phyloP scores from a whole-genome alignment of 2,888 invertebrate genomes.

The Matsumyia berberina region DNA sequence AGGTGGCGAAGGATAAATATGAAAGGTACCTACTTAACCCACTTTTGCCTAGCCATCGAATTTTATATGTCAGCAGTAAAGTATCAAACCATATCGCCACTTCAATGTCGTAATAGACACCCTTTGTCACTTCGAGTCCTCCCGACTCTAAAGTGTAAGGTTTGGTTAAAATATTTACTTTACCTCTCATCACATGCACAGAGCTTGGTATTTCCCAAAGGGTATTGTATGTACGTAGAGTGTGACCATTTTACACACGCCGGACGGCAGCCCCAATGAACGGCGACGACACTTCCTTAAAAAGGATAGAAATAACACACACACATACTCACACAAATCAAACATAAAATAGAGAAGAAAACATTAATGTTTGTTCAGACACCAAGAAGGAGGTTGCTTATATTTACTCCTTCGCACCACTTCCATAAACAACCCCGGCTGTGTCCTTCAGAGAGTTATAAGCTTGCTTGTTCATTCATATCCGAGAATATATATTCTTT shows the following conservation, averaged over 20 bases:
- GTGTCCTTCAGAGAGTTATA: constrained; percentile 59
- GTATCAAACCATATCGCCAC: constrained; percentile 42
- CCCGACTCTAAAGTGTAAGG: constrained; percentile 29
- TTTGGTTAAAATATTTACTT: constrained; percentile 52
- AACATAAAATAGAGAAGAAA: constrained; percentile 39
- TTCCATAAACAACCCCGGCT: constrained; percentile 27
- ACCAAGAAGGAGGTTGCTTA: constrained; percentile 31
- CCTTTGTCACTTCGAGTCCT: constrained; percentile 50
- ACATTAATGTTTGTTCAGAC: constrained; percentile 58
- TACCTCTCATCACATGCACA: constrained; percentile 26
- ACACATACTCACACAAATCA: constrained; percentile 34
- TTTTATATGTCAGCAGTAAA: constrained; percentile 39
- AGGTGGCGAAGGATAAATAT: background rate
- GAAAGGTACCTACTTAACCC: no score
- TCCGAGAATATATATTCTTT: constrained; percentile 27
- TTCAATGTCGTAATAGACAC: constrained; percentile 55
- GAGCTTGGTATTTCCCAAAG: constrained; percentile 28
- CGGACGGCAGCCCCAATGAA: constrained; percentile 29
- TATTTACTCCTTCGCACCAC: constrained; percentile 22
- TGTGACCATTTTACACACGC: constrained; percentile 47
- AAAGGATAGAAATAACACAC: constrained; percentile 27
- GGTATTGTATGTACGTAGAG: constrained; percentile 20
- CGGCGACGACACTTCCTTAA: constrained; percentile 36
- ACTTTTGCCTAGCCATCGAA: constrained; percentile 47
- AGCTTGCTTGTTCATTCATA: constrained; percentile 21